These are phyloP conservation scores for Poecilia latipinna DNA, from an alignment of 2,113 vertebrate species.

Conservation along the genomic window DNA sequence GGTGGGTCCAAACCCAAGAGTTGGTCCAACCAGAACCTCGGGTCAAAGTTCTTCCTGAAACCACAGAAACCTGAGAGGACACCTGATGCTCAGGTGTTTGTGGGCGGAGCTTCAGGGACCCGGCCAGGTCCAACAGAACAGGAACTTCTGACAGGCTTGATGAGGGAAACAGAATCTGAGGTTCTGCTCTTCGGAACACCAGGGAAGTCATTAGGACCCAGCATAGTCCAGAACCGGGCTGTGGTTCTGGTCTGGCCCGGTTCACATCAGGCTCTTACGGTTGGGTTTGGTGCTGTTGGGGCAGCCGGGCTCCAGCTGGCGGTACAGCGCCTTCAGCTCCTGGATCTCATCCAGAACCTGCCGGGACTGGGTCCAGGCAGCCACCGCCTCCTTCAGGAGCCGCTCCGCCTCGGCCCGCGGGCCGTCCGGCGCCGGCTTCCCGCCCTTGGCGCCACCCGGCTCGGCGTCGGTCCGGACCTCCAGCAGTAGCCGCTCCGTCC, in stretches of 20 bases:
- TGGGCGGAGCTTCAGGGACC: background rate
- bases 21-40: background rate
- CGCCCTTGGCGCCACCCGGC: slow-evolving; percentile 57
- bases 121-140: background rate
- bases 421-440: slow-evolving; percentile 73
- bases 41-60: background rate
- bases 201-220: background rate
- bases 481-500: slow-evolving; percentile 88
- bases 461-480: slow-evolving; percentile 74
- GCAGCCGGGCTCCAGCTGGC: slow-evolving; percentile 78
- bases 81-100: background rate
- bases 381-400: slow-evolving; percentile 87
- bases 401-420: slow-evolving; percentile 83
- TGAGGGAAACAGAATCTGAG: background rate
- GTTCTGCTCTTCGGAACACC: background rate
- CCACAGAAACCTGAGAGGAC: background rate
- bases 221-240: background rate
- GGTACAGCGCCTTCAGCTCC: slow-evolving; percentile 86
- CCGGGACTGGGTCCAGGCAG: slow-evolving; percentile 87
- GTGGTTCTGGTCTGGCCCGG: background rate
- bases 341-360: slow-evolving; percentile 90
- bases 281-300: slow-evolving; percentile 67
- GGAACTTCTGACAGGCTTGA: background rate
- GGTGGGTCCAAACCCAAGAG: background rate
- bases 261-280: slow-evolving; percentile 87